phyloP scores from a whole-genome alignment of 2,888 invertebrate genomes.

The Eutolmus rufibarbis region DNA sequence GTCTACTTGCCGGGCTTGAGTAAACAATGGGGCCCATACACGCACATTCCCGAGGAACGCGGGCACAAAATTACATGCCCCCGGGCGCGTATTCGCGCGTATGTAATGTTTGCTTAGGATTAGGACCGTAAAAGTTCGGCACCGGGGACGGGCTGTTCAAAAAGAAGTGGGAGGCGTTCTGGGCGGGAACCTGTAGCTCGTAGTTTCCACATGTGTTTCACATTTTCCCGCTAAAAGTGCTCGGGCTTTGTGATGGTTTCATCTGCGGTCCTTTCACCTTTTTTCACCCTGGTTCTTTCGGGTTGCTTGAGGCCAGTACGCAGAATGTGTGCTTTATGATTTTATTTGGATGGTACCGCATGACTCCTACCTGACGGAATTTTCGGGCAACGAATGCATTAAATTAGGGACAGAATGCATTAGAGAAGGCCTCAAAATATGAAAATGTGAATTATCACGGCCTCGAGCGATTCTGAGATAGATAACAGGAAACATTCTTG shows the following conservation, averaged over 20 bases:
- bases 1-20: neutral
- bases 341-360: neutral
- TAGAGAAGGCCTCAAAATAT: neutral
- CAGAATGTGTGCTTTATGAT: neutral
- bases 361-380: neutral
- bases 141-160: neutral
- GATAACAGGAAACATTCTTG: neutral
- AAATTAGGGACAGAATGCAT: neutral
- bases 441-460: neutral
- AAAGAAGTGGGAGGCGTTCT: neutral
- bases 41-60: neutral
- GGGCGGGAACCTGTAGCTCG: neutral
- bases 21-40: neutral
- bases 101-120: conserved; percentile 1
- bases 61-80: neutral
- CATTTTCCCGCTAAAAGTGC: neutral
- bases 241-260: neutral
- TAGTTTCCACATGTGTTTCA: neutral
- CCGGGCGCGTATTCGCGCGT: neutral
- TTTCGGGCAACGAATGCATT: neutral
- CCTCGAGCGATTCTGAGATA: neutral
- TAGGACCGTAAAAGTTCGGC: neutral
- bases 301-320: neutral
- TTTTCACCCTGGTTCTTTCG: neutral
- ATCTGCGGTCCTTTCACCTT: neutral